Conservation (phyloP, 1,140 invertebrate genomes). For the Chelonus insularis region DNA sequence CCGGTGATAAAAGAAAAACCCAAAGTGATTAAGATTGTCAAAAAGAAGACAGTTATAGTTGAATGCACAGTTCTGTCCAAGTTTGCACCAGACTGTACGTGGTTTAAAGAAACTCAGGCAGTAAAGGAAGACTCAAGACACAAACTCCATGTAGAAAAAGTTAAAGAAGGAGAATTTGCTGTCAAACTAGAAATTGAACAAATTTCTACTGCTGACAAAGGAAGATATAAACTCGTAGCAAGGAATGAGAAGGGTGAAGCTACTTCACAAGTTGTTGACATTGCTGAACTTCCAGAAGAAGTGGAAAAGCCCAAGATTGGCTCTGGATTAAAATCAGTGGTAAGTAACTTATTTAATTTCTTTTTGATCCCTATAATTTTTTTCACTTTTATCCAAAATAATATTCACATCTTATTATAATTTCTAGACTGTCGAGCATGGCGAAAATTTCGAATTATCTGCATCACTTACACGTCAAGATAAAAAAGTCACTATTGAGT, state of each 20-base stretch:
- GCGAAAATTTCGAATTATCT: conserved; percentile 76
- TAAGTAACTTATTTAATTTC: conserved; percentile 54
- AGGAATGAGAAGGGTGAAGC: conserved; percentile 94
- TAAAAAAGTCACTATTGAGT: conserved; percentile 79
- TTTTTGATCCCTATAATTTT: background rate
- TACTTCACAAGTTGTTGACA: conserved; percentile 84
- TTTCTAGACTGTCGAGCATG: conserved; percentile 68
- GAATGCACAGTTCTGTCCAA: conserved; percentile 88
- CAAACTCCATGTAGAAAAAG: conserved; percentile 74
- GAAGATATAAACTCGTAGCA: conserved; percentile 86
- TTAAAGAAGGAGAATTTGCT: conserved; percentile 83
- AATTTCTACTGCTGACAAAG: conserved; percentile 77
- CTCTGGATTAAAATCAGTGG: conserved; percentile 73
- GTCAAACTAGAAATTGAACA: conserved; percentile 86
- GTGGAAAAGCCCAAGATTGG: conserved; percentile 68
- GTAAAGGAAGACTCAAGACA: conserved; percentile 77
- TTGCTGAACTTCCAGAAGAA: conserved; percentile 78
- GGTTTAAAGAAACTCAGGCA: conserved; percentile 82
- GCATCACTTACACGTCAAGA: conserved; percentile 73
- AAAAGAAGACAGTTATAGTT: conserved; percentile 86
- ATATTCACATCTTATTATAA: conserved; percentile 1
- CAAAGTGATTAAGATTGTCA: conserved; percentile 85
- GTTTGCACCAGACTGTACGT: conserved; percentile 84
- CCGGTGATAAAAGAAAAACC: conserved; percentile 92
- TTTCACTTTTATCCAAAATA: background rate